These are phyloP conservation scores for Tryphoninae sp. DNA, from an alignment of 2,888 invertebrate species.

Conservation along the genomic window DNA sequence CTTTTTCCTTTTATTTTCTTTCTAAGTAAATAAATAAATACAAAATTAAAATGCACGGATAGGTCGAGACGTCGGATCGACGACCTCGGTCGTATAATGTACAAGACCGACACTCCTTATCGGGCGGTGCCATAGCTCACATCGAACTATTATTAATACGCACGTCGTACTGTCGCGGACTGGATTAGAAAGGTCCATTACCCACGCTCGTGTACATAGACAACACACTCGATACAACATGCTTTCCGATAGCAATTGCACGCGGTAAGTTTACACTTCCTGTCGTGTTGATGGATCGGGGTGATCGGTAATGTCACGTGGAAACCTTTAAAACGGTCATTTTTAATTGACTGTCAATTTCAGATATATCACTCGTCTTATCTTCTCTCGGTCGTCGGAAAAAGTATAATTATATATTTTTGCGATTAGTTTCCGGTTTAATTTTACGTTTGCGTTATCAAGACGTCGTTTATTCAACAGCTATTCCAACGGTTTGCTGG, in stretches of 20 bases:
- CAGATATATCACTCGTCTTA: no score
- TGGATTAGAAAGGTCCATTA: slow-evolving; percentile 60
- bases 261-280: neutral
- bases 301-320: neutral
- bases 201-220: slow-evolving; percentile 44
- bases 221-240: slow-evolving; percentile 9
- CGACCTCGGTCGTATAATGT: slow-evolving; percentile 38
- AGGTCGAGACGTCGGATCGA: slow-evolving; percentile 44
- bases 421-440: no score
- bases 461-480: no score
- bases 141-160: slow-evolving; percentile 58
- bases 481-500: no score
- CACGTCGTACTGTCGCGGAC: slow-evolving; percentile 44
- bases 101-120: slow-evolving; percentile 54
- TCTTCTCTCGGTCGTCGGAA: no score
- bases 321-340: neutral
- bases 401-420: no score
- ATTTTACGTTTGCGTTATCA: no score
- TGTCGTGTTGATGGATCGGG: neutral
- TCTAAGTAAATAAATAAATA: slow-evolving; percentile 4
- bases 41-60: slow-evolving; percentile 19
- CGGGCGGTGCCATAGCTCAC: slow-evolving; percentile 53
- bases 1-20: no score
- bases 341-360: neutral
- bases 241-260: neutral